Evolutionary conservation across 2,113 vertebrate genomes (phyloP).

Genomic region (Tamias sibiricus): DNA sequence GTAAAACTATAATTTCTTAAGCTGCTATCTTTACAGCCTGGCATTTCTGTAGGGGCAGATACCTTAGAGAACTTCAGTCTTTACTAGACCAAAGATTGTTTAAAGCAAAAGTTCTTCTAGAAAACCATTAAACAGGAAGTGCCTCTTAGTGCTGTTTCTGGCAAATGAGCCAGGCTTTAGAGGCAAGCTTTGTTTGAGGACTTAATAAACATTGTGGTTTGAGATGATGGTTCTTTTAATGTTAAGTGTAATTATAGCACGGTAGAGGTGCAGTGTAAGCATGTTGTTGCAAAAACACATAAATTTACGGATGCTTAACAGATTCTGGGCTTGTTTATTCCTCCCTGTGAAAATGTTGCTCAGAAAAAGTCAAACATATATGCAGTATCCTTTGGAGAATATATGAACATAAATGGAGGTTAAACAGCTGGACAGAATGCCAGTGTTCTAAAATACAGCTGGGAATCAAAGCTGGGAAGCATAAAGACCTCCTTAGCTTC

Average conservation of each 20-base stretch:
- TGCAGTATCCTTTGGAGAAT: slow-evolving; percentile 40
- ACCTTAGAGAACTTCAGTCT: slow-evolving; percentile 29
- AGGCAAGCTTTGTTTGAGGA: slow-evolving; percentile 47
- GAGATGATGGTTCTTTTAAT: slow-evolving; percentile 57
- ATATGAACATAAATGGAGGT: slow-evolving; percentile 79
- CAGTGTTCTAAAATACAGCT: slow-evolving; percentile 72
- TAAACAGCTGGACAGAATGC: slow-evolving; percentile 80
- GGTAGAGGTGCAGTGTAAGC: background rate
- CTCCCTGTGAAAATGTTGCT: slow-evolving; percentile 66
- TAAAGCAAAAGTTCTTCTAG: background rate
- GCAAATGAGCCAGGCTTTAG: background rate
- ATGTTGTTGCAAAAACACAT: slow-evolving; percentile 54
- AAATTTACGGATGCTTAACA: slow-evolving; percentile 51
- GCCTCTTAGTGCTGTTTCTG: slow-evolving; percentile 29
- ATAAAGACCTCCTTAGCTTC: slow-evolving; percentile 75
- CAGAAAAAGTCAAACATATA: slow-evolving; percentile 48
- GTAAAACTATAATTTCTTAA: slow-evolving; percentile 34
- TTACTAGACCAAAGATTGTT: background rate
- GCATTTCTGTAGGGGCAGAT: background rate
- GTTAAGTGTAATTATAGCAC: slow-evolving; percentile 56
- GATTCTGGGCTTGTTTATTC: slow-evolving; percentile 52
- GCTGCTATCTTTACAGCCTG: background rate
- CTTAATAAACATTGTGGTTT: slow-evolving; percentile 51
- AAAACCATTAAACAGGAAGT: slow-evolving; percentile 7
- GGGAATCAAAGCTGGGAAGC: slow-evolving; percentile 77